Percentiles rank a stretch among this genome's conserved stretches.
These are phyloP conservation scores for Leptatherina wallacei DNA, from an alignment of 2,797 vertebrate genomes.

Conservation along the genomic window DNA sequence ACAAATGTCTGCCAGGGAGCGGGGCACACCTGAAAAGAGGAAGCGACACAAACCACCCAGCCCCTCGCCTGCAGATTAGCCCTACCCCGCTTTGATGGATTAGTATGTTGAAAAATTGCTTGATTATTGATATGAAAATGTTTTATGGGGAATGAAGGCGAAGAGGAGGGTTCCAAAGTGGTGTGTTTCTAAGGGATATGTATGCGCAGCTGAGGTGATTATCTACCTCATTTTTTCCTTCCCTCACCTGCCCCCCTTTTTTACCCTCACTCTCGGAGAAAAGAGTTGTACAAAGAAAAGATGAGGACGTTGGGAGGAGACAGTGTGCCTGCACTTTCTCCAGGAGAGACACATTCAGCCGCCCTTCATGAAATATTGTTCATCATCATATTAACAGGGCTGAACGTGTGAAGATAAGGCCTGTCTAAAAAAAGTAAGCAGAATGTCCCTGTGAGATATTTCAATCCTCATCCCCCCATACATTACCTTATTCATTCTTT, in stretches of 20 bases:
- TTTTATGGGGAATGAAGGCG: constrained; percentile 73
- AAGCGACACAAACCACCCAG: constrained; percentile 55
- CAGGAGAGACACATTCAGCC: constrained; percentile 81
- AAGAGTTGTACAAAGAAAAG: constrained; percentile 87
- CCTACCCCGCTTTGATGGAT: constrained; percentile 97
- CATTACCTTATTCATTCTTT: constrained; percentile 78
- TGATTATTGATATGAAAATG: constrained; percentile 99
- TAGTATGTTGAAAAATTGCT: constrained; percentile 98
- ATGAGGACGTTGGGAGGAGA: constrained; percentile 83
- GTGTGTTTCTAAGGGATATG: constrained; percentile 56
- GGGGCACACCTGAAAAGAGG: constrained; percentile 92
- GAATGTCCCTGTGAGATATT: constrained; percentile 83
- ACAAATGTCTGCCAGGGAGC: constrained; percentile 94
- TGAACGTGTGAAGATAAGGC: constrained; percentile 88
- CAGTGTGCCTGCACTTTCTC: constrained; percentile 78
- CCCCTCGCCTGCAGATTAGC: constrained; percentile 89
- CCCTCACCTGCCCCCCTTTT: constrained; percentile 84
- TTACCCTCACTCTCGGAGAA: constrained; percentile 70
- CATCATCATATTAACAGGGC: constrained; percentile 91
- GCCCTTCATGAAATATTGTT: constrained; percentile 90
- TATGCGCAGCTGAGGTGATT: constrained; percentile 61
- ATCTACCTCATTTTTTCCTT: constrained; percentile 68
- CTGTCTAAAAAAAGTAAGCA: constrained; percentile 81
- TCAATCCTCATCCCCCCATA: constrained; percentile 71
- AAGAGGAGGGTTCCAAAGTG: constrained; percentile 39